These are phyloP conservation scores for Andrena praecox DNA, from an alignment of 2,888 invertebrate species.

Conservation along the genomic window DNA sequence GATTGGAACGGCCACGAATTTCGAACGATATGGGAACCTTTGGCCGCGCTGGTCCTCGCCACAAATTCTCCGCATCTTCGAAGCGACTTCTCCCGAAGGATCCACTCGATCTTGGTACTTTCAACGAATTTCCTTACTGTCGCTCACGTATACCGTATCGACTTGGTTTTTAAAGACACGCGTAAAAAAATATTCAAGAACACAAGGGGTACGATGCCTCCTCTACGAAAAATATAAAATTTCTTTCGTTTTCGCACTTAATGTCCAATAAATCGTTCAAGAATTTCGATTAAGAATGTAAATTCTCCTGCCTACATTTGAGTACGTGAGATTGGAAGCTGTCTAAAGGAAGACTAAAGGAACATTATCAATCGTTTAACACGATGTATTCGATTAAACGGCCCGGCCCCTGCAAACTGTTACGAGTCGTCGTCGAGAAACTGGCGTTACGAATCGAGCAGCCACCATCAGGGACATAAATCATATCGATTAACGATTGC, in stretches of 20 bases:
- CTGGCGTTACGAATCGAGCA: slow-evolving; percentile 19
- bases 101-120: background rate
- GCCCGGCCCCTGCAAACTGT: background rate
- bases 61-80: background rate
- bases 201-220: too few species aligned
- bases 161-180: too few species aligned
- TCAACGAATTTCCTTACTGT: background rate
- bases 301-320: too few species aligned
- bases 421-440: background rate
- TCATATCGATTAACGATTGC: slow-evolving; percentile 44
- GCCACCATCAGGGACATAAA: slow-evolving; percentile 25
- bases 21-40: slow-evolving; percentile 31
- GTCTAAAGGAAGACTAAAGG: background rate
- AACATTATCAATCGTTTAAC: slow-evolving; percentile 11
- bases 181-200: too few species aligned
- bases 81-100: background rate
- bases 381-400: slow-evolving; percentile 20
- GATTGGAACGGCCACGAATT: slow-evolving; percentile 53
- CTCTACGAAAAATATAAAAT: too few species aligned
- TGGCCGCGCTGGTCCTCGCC: background rate
- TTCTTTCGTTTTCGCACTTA: too few species aligned
- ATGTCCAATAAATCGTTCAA: too few species aligned
- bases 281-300: too few species aligned
- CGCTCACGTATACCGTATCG: too few species aligned
- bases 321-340: too few species aligned